Conservation (phyloP, 2,113 vertebrate species). For the Ameiurus melas region DNA sequence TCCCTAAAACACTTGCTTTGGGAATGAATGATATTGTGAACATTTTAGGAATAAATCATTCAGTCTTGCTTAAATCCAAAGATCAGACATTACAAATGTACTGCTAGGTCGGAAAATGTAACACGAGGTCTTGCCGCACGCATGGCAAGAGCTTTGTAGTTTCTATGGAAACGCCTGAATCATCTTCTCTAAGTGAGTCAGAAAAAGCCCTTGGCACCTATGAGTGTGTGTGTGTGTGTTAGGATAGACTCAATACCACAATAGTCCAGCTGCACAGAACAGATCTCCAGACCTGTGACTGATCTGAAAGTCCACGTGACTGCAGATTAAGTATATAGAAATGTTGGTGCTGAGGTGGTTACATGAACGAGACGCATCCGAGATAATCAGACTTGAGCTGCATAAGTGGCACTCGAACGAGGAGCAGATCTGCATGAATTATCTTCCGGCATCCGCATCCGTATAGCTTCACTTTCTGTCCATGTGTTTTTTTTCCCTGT, state of each 20-base stretch:
- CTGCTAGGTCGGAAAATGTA: slow-evolving; percentile 2
- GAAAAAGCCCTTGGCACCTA: slow-evolving; percentile 5
- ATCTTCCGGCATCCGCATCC: slow-evolving; percentile 1
- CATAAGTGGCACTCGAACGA: slow-evolving; percentile 35
- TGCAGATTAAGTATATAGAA: not conserved
- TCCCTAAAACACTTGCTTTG: not conserved
- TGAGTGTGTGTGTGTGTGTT: not conserved
- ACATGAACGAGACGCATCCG: not conserved
- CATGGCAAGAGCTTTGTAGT: slow-evolving; percentile 31
- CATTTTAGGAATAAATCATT: not conserved
- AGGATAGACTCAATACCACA: not conserved
- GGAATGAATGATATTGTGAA: not conserved
- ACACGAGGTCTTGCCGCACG: not conserved
- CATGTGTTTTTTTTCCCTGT: not conserved
- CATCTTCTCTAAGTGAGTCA: slow-evolving; percentile 35
- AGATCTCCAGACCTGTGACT: not conserved
- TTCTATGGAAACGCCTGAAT: slow-evolving; percentile 46
- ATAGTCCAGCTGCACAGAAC: slow-evolving; percentile 20
- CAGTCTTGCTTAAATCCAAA: not conserved
- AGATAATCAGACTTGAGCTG: slow-evolving; percentile 15
- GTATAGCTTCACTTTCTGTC: not conserved
- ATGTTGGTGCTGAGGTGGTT: not conserved
- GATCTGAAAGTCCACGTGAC: slow-evolving; percentile 4
- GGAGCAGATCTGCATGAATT: slow-evolving; percentile 32
- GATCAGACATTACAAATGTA: not conserved